phyloP scores from a whole-genome alignment of 2,113 vertebrate species.

The Ailuropoda melanoleuca region DNA sequence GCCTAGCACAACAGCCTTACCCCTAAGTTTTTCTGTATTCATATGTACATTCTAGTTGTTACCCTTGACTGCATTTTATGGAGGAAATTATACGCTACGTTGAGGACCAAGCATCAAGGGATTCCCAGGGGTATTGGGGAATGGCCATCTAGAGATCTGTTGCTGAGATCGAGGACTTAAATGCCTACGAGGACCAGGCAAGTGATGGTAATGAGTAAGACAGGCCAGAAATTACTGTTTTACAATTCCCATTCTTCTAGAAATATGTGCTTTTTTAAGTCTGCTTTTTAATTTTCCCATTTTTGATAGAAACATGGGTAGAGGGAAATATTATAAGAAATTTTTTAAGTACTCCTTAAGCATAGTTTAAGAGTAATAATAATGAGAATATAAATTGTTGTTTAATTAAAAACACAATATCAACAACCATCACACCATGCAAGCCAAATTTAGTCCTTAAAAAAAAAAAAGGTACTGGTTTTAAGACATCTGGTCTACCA shows the following conservation, averaged over 20 bases:
- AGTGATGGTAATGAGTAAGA: not conserved
- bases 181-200: not conserved
- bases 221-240: not conserved
- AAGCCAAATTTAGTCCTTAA: not conserved
- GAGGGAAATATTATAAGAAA: not conserved
- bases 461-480: not conserved
- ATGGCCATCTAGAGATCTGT: not conserved
- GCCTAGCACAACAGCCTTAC: rapidly evolving
- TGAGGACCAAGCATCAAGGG: not conserved
- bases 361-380: conserved; percentile 35
- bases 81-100: not conserved
- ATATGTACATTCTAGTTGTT: not conserved
- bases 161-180: not conserved
- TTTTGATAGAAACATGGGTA: conserved; percentile 1
- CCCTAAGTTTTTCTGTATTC: not conserved
- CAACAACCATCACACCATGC: not conserved
- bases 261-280: not conserved
- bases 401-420: conserved; percentile 63
- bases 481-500: conserved; percentile 45
- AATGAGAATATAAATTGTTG: not conserved
- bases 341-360: not conserved
- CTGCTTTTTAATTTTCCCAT: not conserved
- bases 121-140: not conserved
- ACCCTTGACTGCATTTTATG: not conserved
- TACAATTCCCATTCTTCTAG: not conserved